Percentiles rank a stretch among this genome's conserved stretches.
phyloP scores from a whole-genome alignment of 2,888 invertebrate genomes.

The Brassicogethes aeneus region DNA sequence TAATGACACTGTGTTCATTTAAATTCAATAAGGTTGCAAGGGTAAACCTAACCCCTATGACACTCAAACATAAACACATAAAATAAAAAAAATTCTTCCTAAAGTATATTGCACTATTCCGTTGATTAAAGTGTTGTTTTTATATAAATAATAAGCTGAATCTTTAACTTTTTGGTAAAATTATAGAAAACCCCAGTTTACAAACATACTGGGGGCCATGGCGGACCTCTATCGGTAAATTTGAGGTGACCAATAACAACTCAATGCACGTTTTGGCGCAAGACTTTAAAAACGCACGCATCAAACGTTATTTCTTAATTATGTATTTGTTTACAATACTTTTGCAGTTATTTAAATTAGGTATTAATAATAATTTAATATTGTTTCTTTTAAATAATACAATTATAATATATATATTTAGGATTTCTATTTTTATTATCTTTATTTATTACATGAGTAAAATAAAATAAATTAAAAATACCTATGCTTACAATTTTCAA shows the following conservation, averaged over 20 bases:
- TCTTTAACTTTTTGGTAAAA: conserved; percentile 36
- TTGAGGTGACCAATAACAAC: conserved; percentile 23
- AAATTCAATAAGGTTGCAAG: conserved; percentile 38
- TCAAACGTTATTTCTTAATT: no score
- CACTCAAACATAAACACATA: conserved; percentile 25
- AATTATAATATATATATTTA: no score
- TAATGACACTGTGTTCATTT: conserved; percentile 17
- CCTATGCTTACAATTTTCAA: no score
- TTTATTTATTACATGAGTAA: no score
- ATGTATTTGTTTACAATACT: no score
- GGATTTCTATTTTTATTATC: no score
- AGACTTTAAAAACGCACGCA: conserved; percentile 20
- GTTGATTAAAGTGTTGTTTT: conserved; percentile 15
- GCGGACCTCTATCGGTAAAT: conserved; percentile 39
- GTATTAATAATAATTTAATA: no score
- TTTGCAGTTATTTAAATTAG: no score
- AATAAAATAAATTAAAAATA: no score
- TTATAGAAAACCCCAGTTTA: conserved; percentile 44
- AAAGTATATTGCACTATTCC: conserved; percentile 7
- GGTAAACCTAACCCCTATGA: conserved; percentile 42
- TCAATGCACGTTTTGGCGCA: conserved; percentile 20
- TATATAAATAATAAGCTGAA: conserved; percentile 16
- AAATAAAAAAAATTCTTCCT: conserved; percentile 6
- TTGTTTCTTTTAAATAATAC: no score
- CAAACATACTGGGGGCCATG: conserved; percentile 44